Evolutionary conservation across 2,113 vertebrate genomes (phyloP).

Genomic region (Labeo catla): DNA sequence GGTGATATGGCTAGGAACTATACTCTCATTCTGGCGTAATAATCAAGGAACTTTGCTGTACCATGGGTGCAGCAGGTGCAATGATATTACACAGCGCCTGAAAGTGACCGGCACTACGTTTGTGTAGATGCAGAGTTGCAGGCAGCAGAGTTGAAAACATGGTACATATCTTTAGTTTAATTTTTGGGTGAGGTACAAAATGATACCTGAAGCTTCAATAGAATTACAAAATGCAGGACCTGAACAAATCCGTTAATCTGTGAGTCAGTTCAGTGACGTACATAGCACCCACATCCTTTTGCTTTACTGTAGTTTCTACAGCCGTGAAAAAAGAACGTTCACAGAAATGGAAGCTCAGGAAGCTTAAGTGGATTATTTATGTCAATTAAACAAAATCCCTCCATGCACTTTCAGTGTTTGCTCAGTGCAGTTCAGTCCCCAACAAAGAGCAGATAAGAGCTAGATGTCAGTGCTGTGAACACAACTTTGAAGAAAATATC

Average conservation of each 20-base stretch:
- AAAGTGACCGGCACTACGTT: too few species aligned
- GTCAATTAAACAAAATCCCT: conserved; percentile 13
- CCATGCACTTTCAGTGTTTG: not conserved
- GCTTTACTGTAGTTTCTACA: not conserved
- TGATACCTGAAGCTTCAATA: not conserved
- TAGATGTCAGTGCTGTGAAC: not conserved
- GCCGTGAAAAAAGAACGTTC: not conserved
- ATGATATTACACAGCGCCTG: too few species aligned
- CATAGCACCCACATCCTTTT: not conserved
- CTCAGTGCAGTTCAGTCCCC: not conserved
- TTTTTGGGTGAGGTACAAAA: not conserved
- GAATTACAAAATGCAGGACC: not conserved
- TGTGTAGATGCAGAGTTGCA: too few species aligned
- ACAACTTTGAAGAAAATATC: not conserved
- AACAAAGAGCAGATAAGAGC: not conserved
- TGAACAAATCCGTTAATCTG: conserved; percentile 15
- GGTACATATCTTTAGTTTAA: not conserved
- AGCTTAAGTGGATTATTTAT: conserved; percentile 25
- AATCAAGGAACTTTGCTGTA: too few species aligned
- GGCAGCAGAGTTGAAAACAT: too few species aligned
- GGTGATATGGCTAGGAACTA: too few species aligned
- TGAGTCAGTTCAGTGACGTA: not conserved
- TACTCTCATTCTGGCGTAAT: too few species aligned
- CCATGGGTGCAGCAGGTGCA: too few species aligned
- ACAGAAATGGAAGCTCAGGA: not conserved